Evolutionary conservation across 1,140 invertebrate genomes (phyloP).

Genomic region (Helicoverpa zea): DNA sequence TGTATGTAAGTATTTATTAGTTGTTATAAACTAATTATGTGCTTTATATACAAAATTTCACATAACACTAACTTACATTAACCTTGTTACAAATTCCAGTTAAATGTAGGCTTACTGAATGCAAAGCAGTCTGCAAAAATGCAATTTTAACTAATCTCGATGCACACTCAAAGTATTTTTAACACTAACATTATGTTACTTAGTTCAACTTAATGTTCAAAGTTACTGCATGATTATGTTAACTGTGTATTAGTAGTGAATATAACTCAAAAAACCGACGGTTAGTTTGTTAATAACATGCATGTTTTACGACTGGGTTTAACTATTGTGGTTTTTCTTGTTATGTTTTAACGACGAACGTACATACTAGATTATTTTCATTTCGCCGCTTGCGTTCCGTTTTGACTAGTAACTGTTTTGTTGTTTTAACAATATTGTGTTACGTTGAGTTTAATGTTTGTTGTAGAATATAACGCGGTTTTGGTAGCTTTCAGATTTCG

Average conservation of each 20-base stretch:
- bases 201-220: background rate
- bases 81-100: too few relatives aligned
- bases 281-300: constrained; percentile 1
- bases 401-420: background rate
- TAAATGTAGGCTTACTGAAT: too few relatives aligned
- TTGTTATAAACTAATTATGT: too few relatives aligned
- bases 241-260: background rate
- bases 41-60: too few relatives aligned
- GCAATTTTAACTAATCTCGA: too few relatives aligned
- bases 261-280: background rate
- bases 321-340: constrained; percentile 35
- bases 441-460: background rate
- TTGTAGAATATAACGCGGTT: background rate
- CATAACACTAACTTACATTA: too few relatives aligned
- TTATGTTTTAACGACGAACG: constrained; percentile 30
- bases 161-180: background rate
- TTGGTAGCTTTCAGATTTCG: background rate
- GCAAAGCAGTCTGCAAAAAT: too few relatives aligned
- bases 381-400: constrained; percentile 6
- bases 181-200: background rate
- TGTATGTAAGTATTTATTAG: too few relatives aligned
- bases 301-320: constrained; percentile 10
- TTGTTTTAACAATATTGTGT: constrained; percentile 6
- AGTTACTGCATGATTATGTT: background rate
- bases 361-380: constrained; percentile 20